A percentile compares a stretch with the other conserved stretches of the same genome.
phyloP scores from a whole-genome alignment of 2,888 invertebrate genomes.

The Drosophila nr. medialis region DNA sequence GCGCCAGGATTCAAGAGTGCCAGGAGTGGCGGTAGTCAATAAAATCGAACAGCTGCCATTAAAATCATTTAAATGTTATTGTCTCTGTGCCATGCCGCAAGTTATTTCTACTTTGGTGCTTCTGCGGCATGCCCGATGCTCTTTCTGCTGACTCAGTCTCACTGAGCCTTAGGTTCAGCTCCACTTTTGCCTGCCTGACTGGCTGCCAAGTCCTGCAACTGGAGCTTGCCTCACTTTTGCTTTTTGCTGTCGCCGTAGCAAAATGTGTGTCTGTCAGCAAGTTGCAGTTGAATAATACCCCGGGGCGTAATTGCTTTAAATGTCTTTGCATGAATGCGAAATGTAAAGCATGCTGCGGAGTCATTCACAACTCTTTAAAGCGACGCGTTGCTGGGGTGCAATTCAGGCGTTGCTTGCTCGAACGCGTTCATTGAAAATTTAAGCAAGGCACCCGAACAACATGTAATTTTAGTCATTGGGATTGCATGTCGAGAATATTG shows the following conservation, averaged over 20 bases:
- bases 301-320: conserved; percentile 78
- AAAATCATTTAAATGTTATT: conserved; percentile 80
- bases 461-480: conserved; percentile 4
- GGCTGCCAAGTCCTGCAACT: conserved; percentile 20
- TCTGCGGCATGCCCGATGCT: conserved; percentile 65
- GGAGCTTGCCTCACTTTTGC: conserved; percentile 66
- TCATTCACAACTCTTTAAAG: conserved; percentile 56
- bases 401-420: background rate
- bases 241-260: conserved; percentile 47
- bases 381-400: conserved; percentile 7
- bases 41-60: conserved; percentile 81
- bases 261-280: conserved; percentile 75
- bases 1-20: conserved; percentile 15
- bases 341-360: conserved; percentile 46
- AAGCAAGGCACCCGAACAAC: background rate
- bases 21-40: conserved; percentile 62
- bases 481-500: background rate
- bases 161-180: conserved; percentile 4
- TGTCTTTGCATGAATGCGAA: conserved; percentile 76
- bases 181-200: background rate
- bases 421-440: background rate
- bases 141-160: conserved; percentile 71
- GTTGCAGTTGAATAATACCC: conserved; percentile 78
- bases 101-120: conserved; percentile 78
- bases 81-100: conserved; percentile 70